phyloP scores from a whole-genome alignment of 2,888 invertebrate species.

The Eugnorisma glareosa region DNA sequence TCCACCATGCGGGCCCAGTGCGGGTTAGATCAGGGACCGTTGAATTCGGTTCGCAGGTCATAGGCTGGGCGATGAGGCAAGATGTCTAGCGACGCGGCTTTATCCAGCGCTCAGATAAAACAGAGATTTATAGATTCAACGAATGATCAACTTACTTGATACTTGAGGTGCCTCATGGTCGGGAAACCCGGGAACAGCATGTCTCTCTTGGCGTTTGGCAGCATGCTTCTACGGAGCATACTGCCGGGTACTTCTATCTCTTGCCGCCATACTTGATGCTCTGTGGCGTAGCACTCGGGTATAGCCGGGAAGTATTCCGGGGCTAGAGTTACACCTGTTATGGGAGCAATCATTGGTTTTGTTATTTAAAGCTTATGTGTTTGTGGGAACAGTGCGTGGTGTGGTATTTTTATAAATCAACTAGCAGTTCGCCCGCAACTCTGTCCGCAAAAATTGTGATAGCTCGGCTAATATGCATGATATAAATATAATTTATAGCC shows the following conservation, averaged over 20 bases:
- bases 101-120: too few species aligned
- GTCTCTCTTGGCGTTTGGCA: slow-evolving; percentile 92
- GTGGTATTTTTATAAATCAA: too few species aligned
- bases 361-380: not conserved
- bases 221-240: slow-evolving; percentile 92
- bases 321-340: slow-evolving; percentile 84
- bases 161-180: slow-evolving; percentile 95
- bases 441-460: too few species aligned
- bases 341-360: not conserved
- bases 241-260: slow-evolving; percentile 91
- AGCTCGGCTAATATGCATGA: too few species aligned
- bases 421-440: too few species aligned
- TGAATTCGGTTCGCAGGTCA: too few species aligned
- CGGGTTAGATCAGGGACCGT: too few species aligned
- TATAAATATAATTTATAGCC: too few species aligned
- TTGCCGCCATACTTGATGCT: slow-evolving; percentile 87
- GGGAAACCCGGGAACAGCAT: slow-evolving; percentile 97
- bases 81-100: too few species aligned
- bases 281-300: slow-evolving; percentile 89
- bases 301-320: slow-evolving; percentile 92
- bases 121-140: not conserved
- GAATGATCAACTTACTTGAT: slow-evolving; percentile 89
- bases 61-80: too few species aligned
- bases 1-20: too few species aligned
- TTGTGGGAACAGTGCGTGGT: not conserved